Conservation (phyloP, 2,797 vertebrate genomes). For the Parauchenoglanis punctatus region DNA sequence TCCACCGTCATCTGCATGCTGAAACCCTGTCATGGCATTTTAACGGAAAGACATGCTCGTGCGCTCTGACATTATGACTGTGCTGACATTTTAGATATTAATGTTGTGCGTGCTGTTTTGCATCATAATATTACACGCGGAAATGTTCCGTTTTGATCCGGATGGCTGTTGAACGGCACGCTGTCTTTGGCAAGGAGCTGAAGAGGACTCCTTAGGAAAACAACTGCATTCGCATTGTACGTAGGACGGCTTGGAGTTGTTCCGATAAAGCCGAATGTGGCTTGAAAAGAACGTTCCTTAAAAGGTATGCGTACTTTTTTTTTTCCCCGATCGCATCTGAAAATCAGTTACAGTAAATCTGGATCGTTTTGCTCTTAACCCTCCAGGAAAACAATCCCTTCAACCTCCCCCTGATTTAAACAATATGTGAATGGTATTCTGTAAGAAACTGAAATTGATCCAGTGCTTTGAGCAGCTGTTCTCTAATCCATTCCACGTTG, state of each 20-base stretch:
- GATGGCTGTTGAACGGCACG: constrained; percentile 16
- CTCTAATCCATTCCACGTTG: constrained; percentile 42
- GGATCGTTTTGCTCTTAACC: not conserved
- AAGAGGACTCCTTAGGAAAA: not conserved
- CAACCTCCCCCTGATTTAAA: not conserved
- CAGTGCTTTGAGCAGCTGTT: constrained; percentile 30
- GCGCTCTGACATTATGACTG: constrained; percentile 73
- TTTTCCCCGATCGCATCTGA: not conserved
- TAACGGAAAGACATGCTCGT: constrained; percentile 69
- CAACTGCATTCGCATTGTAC: not conserved
- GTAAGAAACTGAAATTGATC: constrained; percentile 36
- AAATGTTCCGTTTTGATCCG: constrained; percentile 57
- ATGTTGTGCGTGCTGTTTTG: constrained; percentile 71
- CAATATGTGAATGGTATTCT: constrained; percentile 16
- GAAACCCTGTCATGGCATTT: constrained; percentile 70
- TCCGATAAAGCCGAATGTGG: not conserved
- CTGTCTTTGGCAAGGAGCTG: not conserved
- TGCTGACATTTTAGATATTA: constrained; percentile 75
- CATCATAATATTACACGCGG: constrained; percentile 66
- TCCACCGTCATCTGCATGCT: constrained; percentile 66
- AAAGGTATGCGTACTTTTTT: not conserved
- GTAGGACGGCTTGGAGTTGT: not conserved
- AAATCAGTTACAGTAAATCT: not conserved
- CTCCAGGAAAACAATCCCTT: not conserved
- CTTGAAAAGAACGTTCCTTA: not conserved